Base-by-base conservation (phyloP, 2,888 invertebrate species). In the Itoplectis maculator region DNA sequence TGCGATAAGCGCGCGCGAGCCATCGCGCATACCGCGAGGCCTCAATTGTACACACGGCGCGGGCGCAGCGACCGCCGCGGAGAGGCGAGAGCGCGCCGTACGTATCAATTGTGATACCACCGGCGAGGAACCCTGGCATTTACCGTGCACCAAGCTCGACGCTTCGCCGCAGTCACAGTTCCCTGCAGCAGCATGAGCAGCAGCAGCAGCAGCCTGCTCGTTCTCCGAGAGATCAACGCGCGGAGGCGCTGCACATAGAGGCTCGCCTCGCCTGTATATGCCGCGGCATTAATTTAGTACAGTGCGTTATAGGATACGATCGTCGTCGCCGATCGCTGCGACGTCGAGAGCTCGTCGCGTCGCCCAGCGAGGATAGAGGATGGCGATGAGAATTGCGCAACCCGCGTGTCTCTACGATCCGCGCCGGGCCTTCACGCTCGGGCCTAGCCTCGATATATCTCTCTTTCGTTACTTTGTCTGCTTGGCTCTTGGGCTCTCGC, bases 201-300 rank as follows among this genome's bases (percentile, higher is more conserved):
- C 47, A 47, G n/a, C n/a, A 13, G n/a, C 47, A 1, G n/a, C 3
- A 5, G n/a, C 47, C 15, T 37, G 35, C 9, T 59, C 20, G 37
- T 35, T 37, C n/a, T n/a, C n/a, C n/a, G 42, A 78, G 42, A 66
- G 18, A n/a, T 74, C 42, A 42, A 78, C 72, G 72, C 72, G n/a
- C n/a, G n/a, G 20, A 78, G 72, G 63, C 65, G 65, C 65, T 54
- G 29, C 29, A 15, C 65, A 18, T 15, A 51, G 18, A 51, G 61
- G 61, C 61, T 61, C 37, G 40, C 2, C 61, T 37, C n/a, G 37
- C 29, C 13, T 65, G 72, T 84, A 82, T 6, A 75, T 82, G 69
- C 86, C 80, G 82, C 77, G 73, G 75, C 76, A 89, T 86, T 86
- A 87, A 87, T 90, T 90, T 86, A 88, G 87, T 88, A 89, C 85